phyloP scores from a whole-genome alignment of 2,113 vertebrate genomes.

The Acinonyx jubatus region DNA sequence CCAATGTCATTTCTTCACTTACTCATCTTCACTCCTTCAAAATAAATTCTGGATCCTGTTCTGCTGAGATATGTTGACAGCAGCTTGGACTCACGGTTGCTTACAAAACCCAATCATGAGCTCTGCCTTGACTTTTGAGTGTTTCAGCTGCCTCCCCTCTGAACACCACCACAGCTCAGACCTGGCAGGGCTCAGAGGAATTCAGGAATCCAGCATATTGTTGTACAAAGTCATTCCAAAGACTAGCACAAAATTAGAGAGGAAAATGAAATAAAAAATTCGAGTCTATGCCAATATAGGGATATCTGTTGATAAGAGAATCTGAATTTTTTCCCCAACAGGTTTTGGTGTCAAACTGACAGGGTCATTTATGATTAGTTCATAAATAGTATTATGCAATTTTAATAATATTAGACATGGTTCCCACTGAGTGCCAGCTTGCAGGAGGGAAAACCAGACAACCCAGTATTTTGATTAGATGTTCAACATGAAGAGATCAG shows the following conservation, averaged over 20 bases:
- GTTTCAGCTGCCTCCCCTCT: slow-evolving; percentile 73
- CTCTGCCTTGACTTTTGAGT: slow-evolving; percentile 72
- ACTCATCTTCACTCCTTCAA: background rate
- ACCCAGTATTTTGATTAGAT: background rate
- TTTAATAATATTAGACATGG: background rate
- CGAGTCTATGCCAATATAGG: background rate
- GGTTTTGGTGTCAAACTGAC: background rate
- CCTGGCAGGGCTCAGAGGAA: slow-evolving; percentile 57
- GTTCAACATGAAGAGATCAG: background rate
- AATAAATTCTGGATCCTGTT: background rate
- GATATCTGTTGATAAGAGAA: background rate
- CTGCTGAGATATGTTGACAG: background rate
- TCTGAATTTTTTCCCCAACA: background rate
- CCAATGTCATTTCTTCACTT: background rate
- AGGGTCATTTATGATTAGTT: background rate
- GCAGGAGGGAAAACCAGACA: background rate
- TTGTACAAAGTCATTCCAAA: slow-evolving; percentile 45
- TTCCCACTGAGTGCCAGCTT: background rate
- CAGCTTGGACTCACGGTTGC: background rate
- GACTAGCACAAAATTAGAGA: slow-evolving; percentile 1
- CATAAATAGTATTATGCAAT: background rate
- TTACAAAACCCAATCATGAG: background rate
- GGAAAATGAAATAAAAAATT: slow-evolving; percentile 11
- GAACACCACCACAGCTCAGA: slow-evolving; percentile 67
- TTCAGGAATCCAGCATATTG: slow-evolving; percentile 64